Evolutionary conservation across 2,888 invertebrate species (phyloP), one percentile per base, ranked within the genome.

Genomic region (Chloroclystis v-ata): DNA sequence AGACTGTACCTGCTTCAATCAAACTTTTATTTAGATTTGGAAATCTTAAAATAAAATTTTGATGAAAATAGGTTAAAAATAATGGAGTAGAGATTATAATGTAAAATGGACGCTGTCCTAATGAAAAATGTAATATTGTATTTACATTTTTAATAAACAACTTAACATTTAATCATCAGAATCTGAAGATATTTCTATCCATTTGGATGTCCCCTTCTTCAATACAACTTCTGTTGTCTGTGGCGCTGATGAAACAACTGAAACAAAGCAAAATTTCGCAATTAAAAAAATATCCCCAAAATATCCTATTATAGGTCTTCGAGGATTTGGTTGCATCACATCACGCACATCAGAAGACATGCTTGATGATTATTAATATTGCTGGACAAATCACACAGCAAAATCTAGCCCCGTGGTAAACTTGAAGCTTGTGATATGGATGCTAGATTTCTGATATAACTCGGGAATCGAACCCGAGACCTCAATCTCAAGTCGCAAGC

Each of bases 181-280:
- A 47, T 80, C 87, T 49, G 87, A 87, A 53, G 87, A 86, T 56
- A 87, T 72, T 63, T 87, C 87, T 62, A 87, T 82, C 87, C 87
- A 87, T 46, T 71, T 62, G 39, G 84, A 78, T 25, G 69, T 62
- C 37, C 72, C 75, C 53, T 75, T 69, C 54, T 79, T 81, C 3
- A 66, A 59, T 37, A 75, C 67, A 11, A 80, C 67, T 68, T 85
- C 85, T 39, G 81, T 86, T 39, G 82, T 82, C 47, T 78, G 72
- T 9, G 78, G 75, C 43, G 72, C 53, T 28, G 80, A 72, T 49
- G 78, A 67, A 14, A 82, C 68, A 59, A 87, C 87, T 87, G 77
- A 43, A 75, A 81, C 55, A 30, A 57, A 58, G 49, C 47, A 49
- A 51, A 52, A 49, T 25, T 20, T n/a, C 7, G 25, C 16, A 43